Percentiles rank a stretch among this genome's conserved stretches.
Conservation (phyloP, 2,113 vertebrate species). For the Dromiciops gliroides region DNA sequence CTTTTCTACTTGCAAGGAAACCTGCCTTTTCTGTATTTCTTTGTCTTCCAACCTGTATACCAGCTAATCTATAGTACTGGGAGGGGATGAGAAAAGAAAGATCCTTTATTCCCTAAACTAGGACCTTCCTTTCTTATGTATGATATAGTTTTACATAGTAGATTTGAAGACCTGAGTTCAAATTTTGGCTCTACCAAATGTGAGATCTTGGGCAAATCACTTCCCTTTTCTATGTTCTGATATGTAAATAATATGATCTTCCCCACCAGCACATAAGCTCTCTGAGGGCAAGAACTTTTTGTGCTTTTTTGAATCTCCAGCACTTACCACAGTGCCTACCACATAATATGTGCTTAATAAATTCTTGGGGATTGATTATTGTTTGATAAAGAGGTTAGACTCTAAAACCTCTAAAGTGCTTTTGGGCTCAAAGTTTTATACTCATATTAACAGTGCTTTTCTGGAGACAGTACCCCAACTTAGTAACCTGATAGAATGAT, state of each 20-base stretch:
- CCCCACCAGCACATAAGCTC: not conserved
- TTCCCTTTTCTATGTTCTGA: not conserved
- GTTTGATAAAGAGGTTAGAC: not conserved
- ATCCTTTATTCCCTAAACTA: not conserved
- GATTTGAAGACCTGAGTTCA: not conserved
- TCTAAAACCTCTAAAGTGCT: not conserved
- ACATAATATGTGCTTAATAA: not conserved
- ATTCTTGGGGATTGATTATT: not conserved
- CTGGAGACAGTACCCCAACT: not conserved
- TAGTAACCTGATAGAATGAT: not conserved
- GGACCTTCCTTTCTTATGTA: not conserved
- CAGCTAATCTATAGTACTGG: not conserved
- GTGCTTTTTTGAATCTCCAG: not conserved
- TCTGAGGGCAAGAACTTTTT: not conserved
- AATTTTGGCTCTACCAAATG: not conserved
- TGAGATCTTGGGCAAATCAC: not conserved
- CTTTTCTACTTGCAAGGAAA: not conserved
- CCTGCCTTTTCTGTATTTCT: not conserved
- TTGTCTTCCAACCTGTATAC: not conserved
- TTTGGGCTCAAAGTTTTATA: not conserved
- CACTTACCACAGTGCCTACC: not conserved
- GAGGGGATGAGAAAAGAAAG: not conserved
- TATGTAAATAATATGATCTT: not conserved
- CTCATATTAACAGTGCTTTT: not conserved
- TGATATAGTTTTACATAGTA: not conserved